These are phyloP conservation scores for Lasiurus cinereus DNA, from an alignment of 2,113 vertebrate species.

Conservation along the genomic window DNA sequence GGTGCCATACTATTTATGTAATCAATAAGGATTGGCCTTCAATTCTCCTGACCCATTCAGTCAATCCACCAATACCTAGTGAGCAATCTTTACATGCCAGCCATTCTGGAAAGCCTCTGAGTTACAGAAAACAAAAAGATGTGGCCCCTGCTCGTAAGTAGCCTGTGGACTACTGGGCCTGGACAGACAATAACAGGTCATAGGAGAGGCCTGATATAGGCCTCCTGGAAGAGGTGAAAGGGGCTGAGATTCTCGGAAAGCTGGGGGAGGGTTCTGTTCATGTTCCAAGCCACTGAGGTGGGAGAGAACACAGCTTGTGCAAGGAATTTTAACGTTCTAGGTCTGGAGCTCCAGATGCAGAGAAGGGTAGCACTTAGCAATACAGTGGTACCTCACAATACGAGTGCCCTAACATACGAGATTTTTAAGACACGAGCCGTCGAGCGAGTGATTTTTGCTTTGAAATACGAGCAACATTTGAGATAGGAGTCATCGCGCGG, in stretches of 20 bases:
- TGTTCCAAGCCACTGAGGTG: not conserved
- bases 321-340: not conserved
- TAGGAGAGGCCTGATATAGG: not conserved
- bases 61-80: conserved; percentile 35
- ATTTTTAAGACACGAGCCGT: no score
- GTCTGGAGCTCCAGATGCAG: not conserved
- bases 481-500: no score
- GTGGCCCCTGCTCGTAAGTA: not conserved
- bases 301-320: not conserved
- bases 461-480: no score
- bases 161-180: not conserved
- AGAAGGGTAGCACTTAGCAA: not conserved
- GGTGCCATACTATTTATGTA: conserved; percentile 52
- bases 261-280: not conserved
- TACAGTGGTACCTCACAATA: no score
- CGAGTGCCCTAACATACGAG: no score
- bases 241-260: conserved; percentile 34
- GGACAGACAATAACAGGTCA: not conserved
- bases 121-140: conserved; percentile 23
- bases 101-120: conserved; percentile 23
- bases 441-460: no score
- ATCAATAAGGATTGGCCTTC: conserved; percentile 57
- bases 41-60: conserved; percentile 12
- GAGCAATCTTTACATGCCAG: conserved; percentile 42
- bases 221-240: not conserved